Conservation (phyloP, 2,888 invertebrate species). For the Danaus chrysippus region DNA sequence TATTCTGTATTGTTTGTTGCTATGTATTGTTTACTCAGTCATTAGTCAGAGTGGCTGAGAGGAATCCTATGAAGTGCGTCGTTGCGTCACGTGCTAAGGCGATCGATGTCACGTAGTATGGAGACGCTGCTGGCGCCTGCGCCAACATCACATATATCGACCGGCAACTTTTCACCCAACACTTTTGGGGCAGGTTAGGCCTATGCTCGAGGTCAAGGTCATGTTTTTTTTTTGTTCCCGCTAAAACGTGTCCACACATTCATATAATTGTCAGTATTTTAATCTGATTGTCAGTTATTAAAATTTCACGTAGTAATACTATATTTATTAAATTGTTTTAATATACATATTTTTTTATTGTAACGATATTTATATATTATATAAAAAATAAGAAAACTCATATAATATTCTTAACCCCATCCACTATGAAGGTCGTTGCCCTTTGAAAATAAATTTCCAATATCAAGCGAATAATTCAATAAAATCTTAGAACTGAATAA, state of each 20-base stretch:
- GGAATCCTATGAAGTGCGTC: constrained; percentile 75
- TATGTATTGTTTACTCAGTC: constrained; percentile 22
- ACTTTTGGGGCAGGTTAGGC: constrained; percentile 80
- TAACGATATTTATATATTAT: too few species aligned
- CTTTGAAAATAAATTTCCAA: constrained; percentile 2
- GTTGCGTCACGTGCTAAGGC: constrained; percentile 72
- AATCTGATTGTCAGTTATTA: neutral
- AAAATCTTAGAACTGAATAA: constrained; percentile 1
- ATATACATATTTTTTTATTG: too few species aligned
- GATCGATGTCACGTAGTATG: constrained; percentile 59
- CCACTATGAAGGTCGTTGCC: neutral
- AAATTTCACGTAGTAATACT: constrained; percentile 5
- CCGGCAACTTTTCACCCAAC: constrained; percentile 66
- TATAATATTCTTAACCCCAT: neutral
- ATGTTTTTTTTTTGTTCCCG: constrained; percentile 55
- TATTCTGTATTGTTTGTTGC: constrained; percentile 5
- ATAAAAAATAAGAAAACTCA: neutral
- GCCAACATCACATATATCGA: constrained; percentile 71
- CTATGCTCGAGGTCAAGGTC: constrained; percentile 78
- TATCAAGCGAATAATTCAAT: neutral
- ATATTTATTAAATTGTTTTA: constrained; percentile 16
- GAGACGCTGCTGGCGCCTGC: constrained; percentile 61
- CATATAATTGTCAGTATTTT: neutral
- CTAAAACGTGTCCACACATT: constrained; percentile 38
- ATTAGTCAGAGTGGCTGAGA: constrained; percentile 52